These are phyloP conservation scores for Rhea americana DNA, from an alignment of 2,113 vertebrate species.

Conservation along the genomic window DNA sequence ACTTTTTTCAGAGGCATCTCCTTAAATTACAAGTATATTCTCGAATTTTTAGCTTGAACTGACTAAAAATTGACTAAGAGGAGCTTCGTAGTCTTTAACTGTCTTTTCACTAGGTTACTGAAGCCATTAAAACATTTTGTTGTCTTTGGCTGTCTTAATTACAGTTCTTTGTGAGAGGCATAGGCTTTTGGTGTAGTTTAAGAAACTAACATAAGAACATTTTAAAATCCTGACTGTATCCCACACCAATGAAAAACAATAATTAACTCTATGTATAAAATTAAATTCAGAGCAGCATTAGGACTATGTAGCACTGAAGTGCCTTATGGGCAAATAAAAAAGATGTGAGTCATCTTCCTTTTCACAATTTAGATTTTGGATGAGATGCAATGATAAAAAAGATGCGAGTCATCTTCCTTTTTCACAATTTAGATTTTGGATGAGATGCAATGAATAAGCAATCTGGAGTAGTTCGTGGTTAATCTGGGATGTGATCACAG, in stretches of 20 bases:
- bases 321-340: not conserved
- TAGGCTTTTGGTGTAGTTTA: not conserved
- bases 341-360: not conserved
- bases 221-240: not conserved
- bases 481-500: not conserved
- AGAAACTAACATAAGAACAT: not conserved
- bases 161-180: not conserved
- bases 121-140: not conserved
- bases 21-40: constrained; percentile 7
- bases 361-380: not conserved
- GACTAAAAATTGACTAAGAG: not conserved
- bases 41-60: constrained; percentile 30
- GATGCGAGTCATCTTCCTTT: not conserved
- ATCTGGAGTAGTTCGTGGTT: not conserved
- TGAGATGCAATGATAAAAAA: not conserved
- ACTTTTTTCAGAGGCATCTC: not conserved
- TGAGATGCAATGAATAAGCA: not conserved
- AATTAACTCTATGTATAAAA: not conserved
- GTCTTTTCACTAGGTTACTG: not conserved
- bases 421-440: not conserved
- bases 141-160: not conserved
- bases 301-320: not conserved
- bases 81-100: not conserved
- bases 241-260: not conserved
- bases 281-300: not conserved